Evolutionary conservation across 2,113 vertebrate genomes (phyloP).

Genomic region (Actenoides lindsayi): DNA sequence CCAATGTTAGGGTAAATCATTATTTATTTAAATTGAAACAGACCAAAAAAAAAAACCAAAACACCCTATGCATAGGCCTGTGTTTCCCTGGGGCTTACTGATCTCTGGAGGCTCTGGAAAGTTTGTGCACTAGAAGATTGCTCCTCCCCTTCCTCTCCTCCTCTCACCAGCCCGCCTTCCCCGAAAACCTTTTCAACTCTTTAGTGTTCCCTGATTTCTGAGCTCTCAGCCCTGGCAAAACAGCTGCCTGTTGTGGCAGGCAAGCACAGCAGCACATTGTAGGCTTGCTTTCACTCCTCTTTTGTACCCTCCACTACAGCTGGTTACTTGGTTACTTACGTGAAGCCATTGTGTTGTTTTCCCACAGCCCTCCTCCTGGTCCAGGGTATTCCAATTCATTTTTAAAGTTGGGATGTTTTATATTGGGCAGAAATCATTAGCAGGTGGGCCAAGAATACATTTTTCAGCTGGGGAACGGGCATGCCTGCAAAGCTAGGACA

Average conservation of each 20-base stretch:
- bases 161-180: not conserved
- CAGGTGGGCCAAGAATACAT: not conserved
- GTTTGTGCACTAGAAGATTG: not conserved
- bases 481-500: not conserved
- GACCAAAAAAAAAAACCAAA: not conserved
- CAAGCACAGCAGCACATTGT: not conserved
- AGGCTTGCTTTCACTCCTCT: not conserved
- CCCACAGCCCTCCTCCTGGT: not conserved
- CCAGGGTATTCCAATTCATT: not conserved
- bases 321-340: not conserved
- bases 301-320: not conserved
- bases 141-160: not conserved
- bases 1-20: not conserved
- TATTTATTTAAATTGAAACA: conserved; percentile 14
- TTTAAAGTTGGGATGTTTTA: not conserved
- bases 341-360: not conserved
- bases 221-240: not conserved
- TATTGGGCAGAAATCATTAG: not conserved
- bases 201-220: not conserved
- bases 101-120: conserved; percentile 7
- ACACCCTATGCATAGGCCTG: not conserved
- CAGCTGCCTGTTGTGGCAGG: not conserved
- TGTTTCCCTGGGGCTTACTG: not conserved
- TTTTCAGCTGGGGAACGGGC: not conserved
- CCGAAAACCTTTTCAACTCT: conserved; percentile 1